Evolutionary conservation across 2,113 vertebrate genomes (phyloP).

Genomic region (Dasypus novemcinctus): DNA sequence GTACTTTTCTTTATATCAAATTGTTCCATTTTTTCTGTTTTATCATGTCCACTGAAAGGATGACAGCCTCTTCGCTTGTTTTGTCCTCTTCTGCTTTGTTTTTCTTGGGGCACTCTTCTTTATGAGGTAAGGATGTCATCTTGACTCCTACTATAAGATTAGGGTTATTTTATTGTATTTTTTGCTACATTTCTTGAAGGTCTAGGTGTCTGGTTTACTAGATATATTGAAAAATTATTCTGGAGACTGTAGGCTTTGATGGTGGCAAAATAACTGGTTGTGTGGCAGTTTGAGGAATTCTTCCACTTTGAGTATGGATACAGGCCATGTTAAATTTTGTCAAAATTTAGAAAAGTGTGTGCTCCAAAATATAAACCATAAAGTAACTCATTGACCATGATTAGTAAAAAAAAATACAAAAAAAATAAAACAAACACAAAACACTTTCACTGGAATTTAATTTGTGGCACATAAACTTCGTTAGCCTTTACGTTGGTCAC

Average conservation of each 20-base stretch:
- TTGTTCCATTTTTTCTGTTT: conserved; percentile 39
- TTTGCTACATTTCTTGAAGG: not conserved
- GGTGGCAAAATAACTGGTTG: conserved; percentile 74
- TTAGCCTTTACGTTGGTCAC: conserved; percentile 79
- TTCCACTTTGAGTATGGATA: conserved; percentile 77
- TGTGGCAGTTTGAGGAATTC: conserved; percentile 80
- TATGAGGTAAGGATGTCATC: not conserved
- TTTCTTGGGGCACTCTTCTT: not conserved
- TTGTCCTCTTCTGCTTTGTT: conserved; percentile 25
- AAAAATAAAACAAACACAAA: too few relatives aligned
- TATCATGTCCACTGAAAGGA: not conserved
- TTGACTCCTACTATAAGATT: not conserved
- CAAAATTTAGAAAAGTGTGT: too few relatives aligned
- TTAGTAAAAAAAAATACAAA: too few relatives aligned
- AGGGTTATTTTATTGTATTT: not conserved
- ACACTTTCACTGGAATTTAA: conserved; percentile 79
- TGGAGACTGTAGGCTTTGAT: conserved; percentile 78
- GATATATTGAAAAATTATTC: conserved; percentile 77
- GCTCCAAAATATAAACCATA: too few relatives aligned
- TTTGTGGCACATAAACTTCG: conserved; percentile 80
- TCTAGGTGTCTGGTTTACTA: conserved; percentile 67
- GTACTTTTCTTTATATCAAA: not conserved
- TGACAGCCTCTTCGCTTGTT: not conserved
- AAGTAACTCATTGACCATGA: too few relatives aligned
- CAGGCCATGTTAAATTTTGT: too few relatives aligned